Evolutionary conservation across 1,140 invertebrate genomes (phyloP).

Genomic region (Metaphire vulgaris): DNA sequence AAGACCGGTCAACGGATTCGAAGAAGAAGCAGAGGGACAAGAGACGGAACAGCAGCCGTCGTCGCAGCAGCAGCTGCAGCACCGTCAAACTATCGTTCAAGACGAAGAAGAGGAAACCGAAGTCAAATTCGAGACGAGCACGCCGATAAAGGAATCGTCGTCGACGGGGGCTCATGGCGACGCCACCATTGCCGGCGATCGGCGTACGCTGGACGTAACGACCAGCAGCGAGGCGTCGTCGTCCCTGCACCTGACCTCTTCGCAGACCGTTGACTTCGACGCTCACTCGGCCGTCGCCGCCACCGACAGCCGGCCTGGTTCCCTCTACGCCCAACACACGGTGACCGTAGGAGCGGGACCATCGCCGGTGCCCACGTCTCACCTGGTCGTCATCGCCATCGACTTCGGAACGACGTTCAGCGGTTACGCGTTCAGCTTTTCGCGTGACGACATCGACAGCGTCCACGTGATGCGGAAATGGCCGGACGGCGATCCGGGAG

Average conservation of each 20-base stretch:
- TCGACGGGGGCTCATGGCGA: background rate
- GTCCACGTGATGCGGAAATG: constrained; percentile 62
- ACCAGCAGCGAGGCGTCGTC: background rate
- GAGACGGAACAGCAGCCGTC: background rate
- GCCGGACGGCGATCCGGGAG: constrained; percentile 60
- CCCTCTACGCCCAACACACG: constrained; percentile 7
- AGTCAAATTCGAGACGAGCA: background rate
- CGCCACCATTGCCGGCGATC: background rate
- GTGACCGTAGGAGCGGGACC: background rate
- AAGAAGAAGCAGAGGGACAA: background rate
- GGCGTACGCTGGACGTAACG: background rate
- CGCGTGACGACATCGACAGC: constrained; percentile 54
- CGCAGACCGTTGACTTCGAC: background rate
- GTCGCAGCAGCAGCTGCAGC: too few species aligned
- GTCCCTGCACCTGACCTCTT: background rate
- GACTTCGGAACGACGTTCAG: constrained; percentile 63
- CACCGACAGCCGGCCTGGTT: background rate
- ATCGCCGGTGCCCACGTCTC: constrained; percentile 24
- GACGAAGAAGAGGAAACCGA: background rate
- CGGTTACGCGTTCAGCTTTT: constrained; percentile 61
- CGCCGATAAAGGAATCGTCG: background rate
- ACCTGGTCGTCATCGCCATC: constrained; percentile 60
- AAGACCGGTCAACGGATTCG: too few species aligned
- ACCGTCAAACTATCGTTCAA: too few species aligned
- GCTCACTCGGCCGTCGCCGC: background rate